These are phyloP conservation scores for Halcyon smyrnensis DNA, from an alignment of 2,797 vertebrate genomes.

Conservation along the genomic window DNA sequence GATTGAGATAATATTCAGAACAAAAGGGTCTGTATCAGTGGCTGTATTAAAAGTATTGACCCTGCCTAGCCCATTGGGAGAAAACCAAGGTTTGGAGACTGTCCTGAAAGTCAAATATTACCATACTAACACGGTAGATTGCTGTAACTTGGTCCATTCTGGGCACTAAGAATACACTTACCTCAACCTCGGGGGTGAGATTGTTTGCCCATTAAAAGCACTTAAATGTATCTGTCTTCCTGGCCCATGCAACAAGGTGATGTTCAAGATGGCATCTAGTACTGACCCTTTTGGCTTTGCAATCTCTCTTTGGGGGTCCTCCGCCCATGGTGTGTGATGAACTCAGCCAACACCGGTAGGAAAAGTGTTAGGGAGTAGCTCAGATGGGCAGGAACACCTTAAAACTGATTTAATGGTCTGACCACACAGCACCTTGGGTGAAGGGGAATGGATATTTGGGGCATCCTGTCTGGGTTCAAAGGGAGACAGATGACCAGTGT, in stretches of 20 bases:
- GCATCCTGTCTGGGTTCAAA: neutral
- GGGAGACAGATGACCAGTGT: neutral
- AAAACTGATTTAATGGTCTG: neutral
- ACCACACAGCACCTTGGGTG: neutral
- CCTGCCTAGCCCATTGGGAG: neutral
- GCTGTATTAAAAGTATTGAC: neutral
- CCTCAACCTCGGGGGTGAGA: neutral
- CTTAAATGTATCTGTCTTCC: neutral
- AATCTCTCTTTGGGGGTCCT: neutral
- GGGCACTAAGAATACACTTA: neutral
- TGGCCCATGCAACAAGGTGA: fast-evolving
- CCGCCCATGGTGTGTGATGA: neutral
- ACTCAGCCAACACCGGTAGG: neutral
- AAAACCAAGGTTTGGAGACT: neutral
- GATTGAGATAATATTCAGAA: conserved; percentile 37
- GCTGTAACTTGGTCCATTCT: neutral
- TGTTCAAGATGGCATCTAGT: neutral
- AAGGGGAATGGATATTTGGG: neutral
- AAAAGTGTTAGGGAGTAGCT: neutral
- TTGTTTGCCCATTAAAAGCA: neutral
- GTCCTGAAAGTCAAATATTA: neutral
- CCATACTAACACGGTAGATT: neutral
- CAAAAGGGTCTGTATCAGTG: neutral
- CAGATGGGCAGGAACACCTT: neutral
- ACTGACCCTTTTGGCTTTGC: neutral